These are phyloP conservation scores for Ceraclea dissimilis DNA, from an alignment of 2,888 invertebrate genomes.

Conservation along the genomic window DNA sequence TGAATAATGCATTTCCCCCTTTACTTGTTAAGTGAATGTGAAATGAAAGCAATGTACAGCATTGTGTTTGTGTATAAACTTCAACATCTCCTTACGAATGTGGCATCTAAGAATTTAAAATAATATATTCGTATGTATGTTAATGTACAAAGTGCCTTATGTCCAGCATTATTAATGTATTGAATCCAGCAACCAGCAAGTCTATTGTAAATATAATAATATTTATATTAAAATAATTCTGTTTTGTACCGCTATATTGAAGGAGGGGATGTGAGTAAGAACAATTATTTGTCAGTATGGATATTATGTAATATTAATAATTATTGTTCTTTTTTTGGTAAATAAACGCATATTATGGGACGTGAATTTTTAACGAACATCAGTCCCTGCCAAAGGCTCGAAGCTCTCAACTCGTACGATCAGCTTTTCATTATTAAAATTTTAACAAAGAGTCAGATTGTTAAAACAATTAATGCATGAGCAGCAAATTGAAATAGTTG, in stretches of 20 bases:
- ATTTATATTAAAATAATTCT: constrained; percentile 16
- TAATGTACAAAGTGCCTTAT: constrained; percentile 16
- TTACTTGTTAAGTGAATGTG: no score
- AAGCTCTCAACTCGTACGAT: constrained; percentile 28
- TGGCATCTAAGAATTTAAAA: no score
- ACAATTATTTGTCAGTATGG: constrained; percentile 23
- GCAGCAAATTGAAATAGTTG: neutral
- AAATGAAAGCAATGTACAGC: no score
- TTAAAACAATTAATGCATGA: neutral
- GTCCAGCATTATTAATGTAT: constrained; percentile 6
- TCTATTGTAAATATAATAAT: constrained; percentile 22
- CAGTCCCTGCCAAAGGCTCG: constrained; percentile 40
- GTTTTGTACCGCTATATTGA: constrained; percentile 21
- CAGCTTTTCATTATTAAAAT: constrained; percentile 15
- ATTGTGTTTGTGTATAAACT: no score
- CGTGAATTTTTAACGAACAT: constrained; percentile 23
- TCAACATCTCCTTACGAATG: no score
- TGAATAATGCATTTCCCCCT: no score
- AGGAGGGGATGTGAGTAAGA: constrained; percentile 23
- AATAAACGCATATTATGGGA: constrained; percentile 33
- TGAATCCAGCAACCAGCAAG: constrained; percentile 3
- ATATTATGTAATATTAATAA: constrained; percentile 2
- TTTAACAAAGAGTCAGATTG: neutral
- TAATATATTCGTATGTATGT: no score
- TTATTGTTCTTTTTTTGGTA: constrained; percentile 32